Percentiles rank a stretch among this genome's conserved stretches.
phyloP scores from a whole-genome alignment of 2,113 vertebrate species.

The Synchiropus splendidus region DNA sequence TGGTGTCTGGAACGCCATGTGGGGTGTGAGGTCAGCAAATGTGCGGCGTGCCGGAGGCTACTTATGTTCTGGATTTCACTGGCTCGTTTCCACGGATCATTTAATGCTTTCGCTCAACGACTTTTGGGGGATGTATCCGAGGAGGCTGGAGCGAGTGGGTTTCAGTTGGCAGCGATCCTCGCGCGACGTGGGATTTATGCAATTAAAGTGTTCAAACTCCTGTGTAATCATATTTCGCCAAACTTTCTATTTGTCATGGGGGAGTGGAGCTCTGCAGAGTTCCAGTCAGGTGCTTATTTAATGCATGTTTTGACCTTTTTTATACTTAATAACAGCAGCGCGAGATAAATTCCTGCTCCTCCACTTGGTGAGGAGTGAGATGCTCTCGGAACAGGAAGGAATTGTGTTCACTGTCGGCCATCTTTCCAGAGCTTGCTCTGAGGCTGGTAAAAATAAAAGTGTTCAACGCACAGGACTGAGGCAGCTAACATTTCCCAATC shows the following conservation, averaged over 20 bases:
- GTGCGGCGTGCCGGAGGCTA: conserved; percentile 34
- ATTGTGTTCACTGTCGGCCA: too few relatives aligned
- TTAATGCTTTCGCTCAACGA: conserved; percentile 38
- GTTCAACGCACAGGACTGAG: too few relatives aligned
- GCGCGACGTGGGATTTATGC: conserved; percentile 17
- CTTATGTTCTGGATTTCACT: conserved; percentile 44
- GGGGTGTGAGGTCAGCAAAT: conserved; percentile 30
- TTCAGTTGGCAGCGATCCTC: conserved; percentile 24
- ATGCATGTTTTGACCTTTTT: too few relatives aligned
- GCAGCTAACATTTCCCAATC: too few relatives aligned
- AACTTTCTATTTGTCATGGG: conserved; percentile 3
- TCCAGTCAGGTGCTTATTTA: too few relatives aligned
- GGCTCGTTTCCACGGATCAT: conserved; percentile 48
- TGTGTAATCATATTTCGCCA: conserved; percentile 7
- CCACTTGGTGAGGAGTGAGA: too few relatives aligned
- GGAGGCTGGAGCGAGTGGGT: conserved; percentile 7
- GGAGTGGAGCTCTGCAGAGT: neutral
- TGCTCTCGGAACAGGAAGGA: too few relatives aligned
- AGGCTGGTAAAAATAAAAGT: too few relatives aligned
- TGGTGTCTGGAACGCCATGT: conserved; percentile 20
- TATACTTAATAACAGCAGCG: too few relatives aligned
- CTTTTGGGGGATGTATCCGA: conserved; percentile 25
- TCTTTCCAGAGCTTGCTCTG: too few relatives aligned
- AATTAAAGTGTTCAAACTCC: conserved; percentile 29
- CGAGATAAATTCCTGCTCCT: too few relatives aligned